A percentile compares a stretch with the other conserved stretches of the same genome.
These are phyloP conservation scores for Neopelma chrysocephalum DNA, from an alignment of 2,797 vertebrate genomes.

Conservation along the genomic window DNA sequence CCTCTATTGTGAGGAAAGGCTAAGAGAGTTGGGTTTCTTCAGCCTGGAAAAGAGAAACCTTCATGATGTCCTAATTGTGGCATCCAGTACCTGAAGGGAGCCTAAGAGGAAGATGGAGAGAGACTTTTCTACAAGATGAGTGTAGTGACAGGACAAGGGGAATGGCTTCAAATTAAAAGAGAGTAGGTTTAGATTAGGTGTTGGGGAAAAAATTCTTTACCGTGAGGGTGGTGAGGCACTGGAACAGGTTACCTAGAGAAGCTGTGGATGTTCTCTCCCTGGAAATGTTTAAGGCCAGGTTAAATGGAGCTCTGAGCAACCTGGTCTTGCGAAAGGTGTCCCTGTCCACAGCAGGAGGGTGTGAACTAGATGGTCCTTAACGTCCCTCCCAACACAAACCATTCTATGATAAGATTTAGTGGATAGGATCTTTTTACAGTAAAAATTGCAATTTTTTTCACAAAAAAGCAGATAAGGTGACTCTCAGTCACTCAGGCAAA, in stretches of 20 bases:
- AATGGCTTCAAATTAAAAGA: not conserved
- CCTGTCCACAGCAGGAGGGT: not conserved
- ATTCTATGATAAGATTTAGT: not conserved
- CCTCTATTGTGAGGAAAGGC: not conserved
- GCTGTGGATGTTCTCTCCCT: not conserved
- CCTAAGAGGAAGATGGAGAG: not conserved
- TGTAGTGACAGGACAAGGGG: not conserved
- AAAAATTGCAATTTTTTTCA: not conserved
- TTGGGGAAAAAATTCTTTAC: not conserved
- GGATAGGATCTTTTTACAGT: not conserved
- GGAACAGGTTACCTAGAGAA: not conserved
- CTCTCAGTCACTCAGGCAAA: not conserved
- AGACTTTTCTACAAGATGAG: not conserved
- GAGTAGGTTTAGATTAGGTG: not conserved
- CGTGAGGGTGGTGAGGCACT: not conserved
- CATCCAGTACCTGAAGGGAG: not conserved
- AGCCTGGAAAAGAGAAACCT: not conserved
- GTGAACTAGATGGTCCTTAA: not conserved
- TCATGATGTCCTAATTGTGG: not conserved
- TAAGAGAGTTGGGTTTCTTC: not conserved
- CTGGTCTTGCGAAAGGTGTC: not conserved
- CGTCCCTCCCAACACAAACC: not conserved
- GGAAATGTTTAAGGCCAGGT: not conserved
- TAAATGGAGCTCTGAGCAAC: not conserved
- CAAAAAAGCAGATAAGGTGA: not conserved